Evolutionary conservation across 2,113 vertebrate genomes (phyloP).

Genomic region (mouse (Mus musculus)): DNA sequence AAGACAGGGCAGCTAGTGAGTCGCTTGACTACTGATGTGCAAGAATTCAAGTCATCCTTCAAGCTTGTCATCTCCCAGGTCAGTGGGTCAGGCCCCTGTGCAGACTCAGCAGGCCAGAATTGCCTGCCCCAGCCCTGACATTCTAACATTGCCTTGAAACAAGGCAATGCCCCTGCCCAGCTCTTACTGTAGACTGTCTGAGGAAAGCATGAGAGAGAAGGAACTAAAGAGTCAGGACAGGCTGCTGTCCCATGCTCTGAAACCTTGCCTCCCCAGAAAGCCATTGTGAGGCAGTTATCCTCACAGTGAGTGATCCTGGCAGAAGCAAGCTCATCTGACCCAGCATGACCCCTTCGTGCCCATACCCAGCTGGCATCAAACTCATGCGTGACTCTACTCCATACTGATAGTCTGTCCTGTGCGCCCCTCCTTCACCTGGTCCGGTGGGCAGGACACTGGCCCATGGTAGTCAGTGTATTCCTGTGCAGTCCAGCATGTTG

Average conservation of each 20-base stretch:
- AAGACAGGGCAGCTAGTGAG: slow-evolving; percentile 95
- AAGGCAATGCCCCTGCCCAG: neutral
- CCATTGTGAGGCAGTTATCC: neutral
- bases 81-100: neutral
- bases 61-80: slow-evolving; percentile 96
- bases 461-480: rapidly evolving
- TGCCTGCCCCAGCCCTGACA: rapidly evolving
- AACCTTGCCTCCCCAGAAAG: neutral
- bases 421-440: neutral
- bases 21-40: slow-evolving; percentile 94
- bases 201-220: neutral
- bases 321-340: neutral
- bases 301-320: neutral
- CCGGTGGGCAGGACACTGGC: neutral
- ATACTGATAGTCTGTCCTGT: neutral
- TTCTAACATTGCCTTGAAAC: neutral
- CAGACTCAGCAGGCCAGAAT: neutral
- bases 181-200: neutral
- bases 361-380: rapidly evolving
- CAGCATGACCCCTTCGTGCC: neutral
- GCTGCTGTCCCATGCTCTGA: neutral
- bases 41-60: slow-evolving; percentile 98
- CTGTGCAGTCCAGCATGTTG: neutral
- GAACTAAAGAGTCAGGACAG: neutral
- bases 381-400: neutral